phyloP scores from a whole-genome alignment of 2,888 invertebrate species.

The Eretmocerus hayati region DNA sequence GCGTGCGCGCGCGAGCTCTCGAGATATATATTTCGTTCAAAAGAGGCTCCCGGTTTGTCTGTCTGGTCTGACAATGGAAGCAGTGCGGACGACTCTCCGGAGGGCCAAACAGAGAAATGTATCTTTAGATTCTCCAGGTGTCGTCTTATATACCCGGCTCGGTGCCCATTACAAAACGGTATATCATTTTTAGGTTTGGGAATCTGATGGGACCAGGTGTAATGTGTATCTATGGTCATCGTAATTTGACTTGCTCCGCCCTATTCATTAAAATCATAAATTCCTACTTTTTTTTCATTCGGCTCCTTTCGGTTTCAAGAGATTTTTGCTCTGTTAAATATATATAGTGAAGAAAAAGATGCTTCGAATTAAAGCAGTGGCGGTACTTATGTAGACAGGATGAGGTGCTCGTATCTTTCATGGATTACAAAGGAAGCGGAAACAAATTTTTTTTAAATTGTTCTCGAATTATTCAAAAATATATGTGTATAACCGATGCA shows the following conservation, averaged over 20 bases:
- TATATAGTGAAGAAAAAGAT: no score
- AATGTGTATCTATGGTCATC: conserved; percentile 34
- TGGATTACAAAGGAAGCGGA: not conserved
- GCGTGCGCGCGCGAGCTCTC: not conserved
- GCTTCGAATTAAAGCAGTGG: conserved; percentile 7
- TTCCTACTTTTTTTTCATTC: conserved; percentile 17
- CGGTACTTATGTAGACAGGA: not conserved
- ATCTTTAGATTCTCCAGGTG: conserved; percentile 44
- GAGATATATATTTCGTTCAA: no score
- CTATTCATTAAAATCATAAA: conserved; percentile 29
- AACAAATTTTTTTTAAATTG: conserved; percentile 20
- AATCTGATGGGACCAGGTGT: conserved; percentile 26
- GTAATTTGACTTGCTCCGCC: conserved; percentile 41
- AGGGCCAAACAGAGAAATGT: not conserved
- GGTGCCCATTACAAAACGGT: conserved; percentile 44
- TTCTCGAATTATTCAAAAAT: conserved; percentile 8
- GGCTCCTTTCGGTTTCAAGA: not conserved
- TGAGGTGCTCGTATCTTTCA: not conserved
- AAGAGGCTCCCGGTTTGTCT: no score
- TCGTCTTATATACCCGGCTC: conserved; percentile 28
- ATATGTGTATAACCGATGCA: not conserved
- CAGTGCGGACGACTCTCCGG: not conserved
- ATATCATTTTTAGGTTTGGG: conserved; percentile 40
- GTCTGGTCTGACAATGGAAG: no score
- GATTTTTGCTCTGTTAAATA: not conserved